These are phyloP conservation scores for Ptychochromis oligacanthus DNA, from an alignment of 2,113 vertebrate species.

Conservation along the genomic window DNA sequence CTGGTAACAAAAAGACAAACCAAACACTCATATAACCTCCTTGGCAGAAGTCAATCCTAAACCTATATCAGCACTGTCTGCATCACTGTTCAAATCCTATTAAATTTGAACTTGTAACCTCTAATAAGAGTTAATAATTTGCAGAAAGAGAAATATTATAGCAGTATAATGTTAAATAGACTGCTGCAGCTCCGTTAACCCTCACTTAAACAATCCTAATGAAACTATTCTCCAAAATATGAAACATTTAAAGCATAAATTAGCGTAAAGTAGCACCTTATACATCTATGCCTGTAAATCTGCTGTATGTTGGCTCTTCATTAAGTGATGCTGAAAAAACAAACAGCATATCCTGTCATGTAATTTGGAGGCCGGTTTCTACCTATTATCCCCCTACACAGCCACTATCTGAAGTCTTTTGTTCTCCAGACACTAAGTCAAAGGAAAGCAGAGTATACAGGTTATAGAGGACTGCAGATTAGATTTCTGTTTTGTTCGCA, in stretches of 20 bases:
- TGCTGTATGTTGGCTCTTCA: accelerated
- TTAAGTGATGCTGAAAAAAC: neutral
- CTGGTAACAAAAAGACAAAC: no score
- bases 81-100: neutral
- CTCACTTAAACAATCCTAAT: no score
- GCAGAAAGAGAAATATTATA: neutral
- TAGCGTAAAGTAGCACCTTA: no score
- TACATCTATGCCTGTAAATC: neutral
- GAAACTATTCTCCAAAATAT: no score
- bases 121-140: neutral
- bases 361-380: neutral
- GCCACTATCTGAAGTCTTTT: neutral
- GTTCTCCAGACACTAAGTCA: neutral
- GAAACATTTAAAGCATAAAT: no score
- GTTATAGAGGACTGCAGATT: neutral
- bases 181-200: no score
- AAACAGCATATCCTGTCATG: neutral
- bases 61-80: neutral
- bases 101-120: neutral
- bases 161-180: no score
- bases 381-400: neutral
- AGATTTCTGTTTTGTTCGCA: neutral
- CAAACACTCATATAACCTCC: neutral
- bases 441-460: neutral
- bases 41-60: neutral